Evolutionary conservation across 1,140 invertebrate genomes (phyloP).

Genomic region (Conus ventricosus): DNA sequence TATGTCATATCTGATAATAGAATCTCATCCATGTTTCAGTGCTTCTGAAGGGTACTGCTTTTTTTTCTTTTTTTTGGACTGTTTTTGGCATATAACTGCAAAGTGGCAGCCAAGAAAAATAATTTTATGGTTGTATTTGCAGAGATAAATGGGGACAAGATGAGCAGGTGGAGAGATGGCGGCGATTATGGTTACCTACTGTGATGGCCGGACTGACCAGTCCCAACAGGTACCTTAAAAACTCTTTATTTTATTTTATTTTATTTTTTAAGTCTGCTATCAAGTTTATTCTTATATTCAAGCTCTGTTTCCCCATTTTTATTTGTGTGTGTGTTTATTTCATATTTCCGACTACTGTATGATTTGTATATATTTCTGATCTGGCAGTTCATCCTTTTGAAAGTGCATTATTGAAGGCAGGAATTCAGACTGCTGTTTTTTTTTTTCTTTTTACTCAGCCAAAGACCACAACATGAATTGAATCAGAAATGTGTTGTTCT

Average conservation of each 20-base stretch:
- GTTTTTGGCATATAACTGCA: too few species aligned
- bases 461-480: too few species aligned
- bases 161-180: constrained; percentile 41
- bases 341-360: background rate
- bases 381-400: background rate
- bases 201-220: constrained; percentile 47
- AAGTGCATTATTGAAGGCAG: too few species aligned
- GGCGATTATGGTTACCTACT: constrained; percentile 38
- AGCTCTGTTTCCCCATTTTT: background rate
- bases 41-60: too few species aligned
- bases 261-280: background rate
- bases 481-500: too few species aligned
- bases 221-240: constrained; percentile 40
- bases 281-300: too few species aligned
- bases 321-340: background rate
- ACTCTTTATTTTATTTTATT: background rate
- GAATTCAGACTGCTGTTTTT: too few species aligned
- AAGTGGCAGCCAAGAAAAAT: background rate
- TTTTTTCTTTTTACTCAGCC: too few species aligned
- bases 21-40: too few species aligned
- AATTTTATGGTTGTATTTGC: background rate
- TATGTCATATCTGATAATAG: too few species aligned
- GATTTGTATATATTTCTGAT: background rate
- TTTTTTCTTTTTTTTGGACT: too few species aligned
- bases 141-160: constrained; percentile 24